Evolutionary conservation across 2,113 vertebrate species (phyloP), one percentile per base, ranked within the genome.

Genomic region (Chiloscyllium plagiosum): DNA sequence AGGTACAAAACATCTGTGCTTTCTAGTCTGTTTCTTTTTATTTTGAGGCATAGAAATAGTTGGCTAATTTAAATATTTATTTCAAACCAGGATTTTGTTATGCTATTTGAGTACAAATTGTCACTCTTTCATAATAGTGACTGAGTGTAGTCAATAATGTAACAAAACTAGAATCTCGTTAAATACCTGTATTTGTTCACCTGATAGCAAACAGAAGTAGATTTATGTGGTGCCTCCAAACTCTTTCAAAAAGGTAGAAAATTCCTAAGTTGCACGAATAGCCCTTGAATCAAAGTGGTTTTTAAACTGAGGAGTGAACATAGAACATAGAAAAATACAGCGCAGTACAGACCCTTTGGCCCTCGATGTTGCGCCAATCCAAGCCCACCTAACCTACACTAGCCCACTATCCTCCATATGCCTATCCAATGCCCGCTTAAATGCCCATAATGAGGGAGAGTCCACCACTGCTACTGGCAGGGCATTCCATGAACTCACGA

Each of bases 31-130:
- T 66, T 37, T 66, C 89, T 66, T 90, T 86, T 93, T 66, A 68
- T 66, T 92, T 92, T 92, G 61, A 92, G 56, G 29, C n/a, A 13
- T 13, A 83, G 33, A 37, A 15, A 83, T 92, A 65, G 89, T 92
- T 66, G 56, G 61, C 33, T 65, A 66, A 92, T 92, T 66, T 92
- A 92, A 90, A 90, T 56, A 90, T 33, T 90, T n/a, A 61, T 61
- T 92, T 92, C 29, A 33, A 65, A 5, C 89, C 89, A 22, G 7
- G 61, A n/a, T 93, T 90, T 22, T 90, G 87, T 61, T 56, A 65
- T n/a, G n/a, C n/a, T 22, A 22, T n/a, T 93, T 93, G 20, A 68
- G 65, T 93, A 66, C 61, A 93, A 15, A 47, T 83, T 15, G n/a
- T n/a, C 5, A 93, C 33, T 3, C 17, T 66, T 93, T 66, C 61